Evolutionary conservation across 2,113 vertebrate genomes (phyloP).

Genomic region (Trochalopteron elliotii): DNA sequence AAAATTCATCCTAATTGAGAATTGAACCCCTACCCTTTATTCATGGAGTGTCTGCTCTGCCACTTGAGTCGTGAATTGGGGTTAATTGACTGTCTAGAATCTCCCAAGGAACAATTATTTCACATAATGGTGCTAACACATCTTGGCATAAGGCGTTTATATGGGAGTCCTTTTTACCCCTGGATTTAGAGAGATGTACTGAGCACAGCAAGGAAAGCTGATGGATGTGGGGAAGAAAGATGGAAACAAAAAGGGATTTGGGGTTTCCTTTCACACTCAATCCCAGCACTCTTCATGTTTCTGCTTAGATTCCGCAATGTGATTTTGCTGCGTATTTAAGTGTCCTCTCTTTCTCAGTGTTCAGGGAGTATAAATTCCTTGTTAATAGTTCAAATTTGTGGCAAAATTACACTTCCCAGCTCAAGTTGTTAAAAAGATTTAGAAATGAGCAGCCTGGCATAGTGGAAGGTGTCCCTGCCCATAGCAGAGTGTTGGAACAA

Average conservation of each 20-base stretch:
- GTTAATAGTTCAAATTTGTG: not conserved
- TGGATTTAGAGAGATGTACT: conserved; percentile 7
- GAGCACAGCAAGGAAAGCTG: not conserved
- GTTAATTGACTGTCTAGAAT: conserved; percentile 58
- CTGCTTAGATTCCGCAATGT: not conserved
- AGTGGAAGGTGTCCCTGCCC: not conserved
- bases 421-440: not conserved
- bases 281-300: not conserved
- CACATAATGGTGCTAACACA: conserved; percentile 2
- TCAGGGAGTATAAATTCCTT: not conserved
- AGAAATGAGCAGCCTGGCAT: not conserved
- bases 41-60: conserved; percentile 37
- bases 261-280: not conserved
- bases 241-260: not conserved
- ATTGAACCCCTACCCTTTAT: conserved; percentile 55
- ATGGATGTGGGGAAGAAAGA: not conserved
- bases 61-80: conserved; percentile 39
- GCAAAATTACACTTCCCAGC: not conserved
- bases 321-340: not conserved
- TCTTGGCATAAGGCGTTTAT: not conserved
- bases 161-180: not conserved
- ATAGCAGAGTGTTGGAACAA: not conserved
- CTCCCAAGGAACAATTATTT: conserved; percentile 63
- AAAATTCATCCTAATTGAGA: conserved; percentile 40
- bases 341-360: not conserved